Evolutionary conservation across 2,113 vertebrate species (phyloP).

Genomic region (Sinocyclocheilus grahami): DNA sequence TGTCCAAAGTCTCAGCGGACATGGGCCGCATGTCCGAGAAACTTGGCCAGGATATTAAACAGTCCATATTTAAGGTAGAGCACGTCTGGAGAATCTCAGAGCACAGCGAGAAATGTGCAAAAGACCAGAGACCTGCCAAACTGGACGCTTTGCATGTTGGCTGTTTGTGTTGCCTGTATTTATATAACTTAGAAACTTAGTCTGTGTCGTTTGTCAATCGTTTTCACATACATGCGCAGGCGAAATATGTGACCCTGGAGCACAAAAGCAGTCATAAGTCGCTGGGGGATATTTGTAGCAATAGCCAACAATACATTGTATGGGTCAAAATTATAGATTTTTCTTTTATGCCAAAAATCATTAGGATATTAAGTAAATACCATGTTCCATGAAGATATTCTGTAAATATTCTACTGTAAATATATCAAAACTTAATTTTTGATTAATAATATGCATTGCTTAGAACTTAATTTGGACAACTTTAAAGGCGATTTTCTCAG

Average conservation of each 20-base stretch:
- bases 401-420: no score
- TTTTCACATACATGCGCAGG: not conserved
- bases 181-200: not conserved
- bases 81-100: not conserved
- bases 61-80: slow-evolving; percentile 95
- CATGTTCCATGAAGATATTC: no score
- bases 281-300: no score
- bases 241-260: not conserved
- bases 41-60: slow-evolving; percentile 95
- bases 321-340: no score
- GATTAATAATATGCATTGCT: no score
- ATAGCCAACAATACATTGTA: no score
- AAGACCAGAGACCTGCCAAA: not conserved
- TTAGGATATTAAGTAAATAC: no score
- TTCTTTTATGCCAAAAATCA: no score
- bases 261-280: no score
- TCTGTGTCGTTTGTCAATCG: not conserved
- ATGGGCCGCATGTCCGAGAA: slow-evolving; percentile 98
- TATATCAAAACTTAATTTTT: no score
- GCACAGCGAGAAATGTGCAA: not conserved
- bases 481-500: no score
- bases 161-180: not conserved
- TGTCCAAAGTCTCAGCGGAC: slow-evolving; percentile 98
- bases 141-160: not conserved
- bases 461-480: no score